Evolutionary conservation across 2,797 vertebrate genomes (phyloP).

Genomic region (Phoeniculus purpureus): DNA sequence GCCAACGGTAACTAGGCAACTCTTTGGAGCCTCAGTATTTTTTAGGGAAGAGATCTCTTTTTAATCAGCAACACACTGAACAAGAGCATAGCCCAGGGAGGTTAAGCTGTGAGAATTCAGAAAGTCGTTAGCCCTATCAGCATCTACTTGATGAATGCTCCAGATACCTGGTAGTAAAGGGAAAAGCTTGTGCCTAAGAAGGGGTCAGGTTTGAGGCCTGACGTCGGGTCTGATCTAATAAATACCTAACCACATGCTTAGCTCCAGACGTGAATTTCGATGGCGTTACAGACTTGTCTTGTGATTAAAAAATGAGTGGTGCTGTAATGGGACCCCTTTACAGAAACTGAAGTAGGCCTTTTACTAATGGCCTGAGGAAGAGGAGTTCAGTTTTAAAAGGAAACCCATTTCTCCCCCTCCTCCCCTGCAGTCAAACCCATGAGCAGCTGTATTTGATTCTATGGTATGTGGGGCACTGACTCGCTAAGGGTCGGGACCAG

Average conservation of each 20-base stretch:
- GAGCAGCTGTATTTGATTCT: constrained; percentile 47
- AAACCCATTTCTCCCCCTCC: neutral
- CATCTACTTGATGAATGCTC: constrained; percentile 24
- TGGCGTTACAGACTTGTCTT: neutral
- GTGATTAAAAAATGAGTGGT: neutral
- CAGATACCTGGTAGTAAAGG: constrained; percentile 20
- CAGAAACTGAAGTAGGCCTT: constrained; percentile 17
- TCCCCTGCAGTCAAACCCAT: neutral
- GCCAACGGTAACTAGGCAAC: neutral
- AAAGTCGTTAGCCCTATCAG: neutral
- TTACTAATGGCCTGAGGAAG: constrained; percentile 27
- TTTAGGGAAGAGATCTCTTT: constrained; percentile 5
- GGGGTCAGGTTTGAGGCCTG: neutral
- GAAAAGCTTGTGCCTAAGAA: constrained; percentile 15
- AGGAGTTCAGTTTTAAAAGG: constrained; percentile 44
- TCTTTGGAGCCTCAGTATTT: neutral
- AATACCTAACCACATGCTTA: neutral
- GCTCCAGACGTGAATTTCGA: constrained; percentile 20
- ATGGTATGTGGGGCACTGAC: neutral
- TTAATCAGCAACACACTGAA: constrained; percentile 9
- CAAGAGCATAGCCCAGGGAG: neutral
- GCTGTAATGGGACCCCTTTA: neutral
- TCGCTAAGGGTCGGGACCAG: neutral
- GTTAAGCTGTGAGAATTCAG: constrained; percentile 2
- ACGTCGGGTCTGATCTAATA: neutral